Evolutionary conservation across 2,113 vertebrate genomes (phyloP).

Genomic region (Otolemur garnettii): DNA sequence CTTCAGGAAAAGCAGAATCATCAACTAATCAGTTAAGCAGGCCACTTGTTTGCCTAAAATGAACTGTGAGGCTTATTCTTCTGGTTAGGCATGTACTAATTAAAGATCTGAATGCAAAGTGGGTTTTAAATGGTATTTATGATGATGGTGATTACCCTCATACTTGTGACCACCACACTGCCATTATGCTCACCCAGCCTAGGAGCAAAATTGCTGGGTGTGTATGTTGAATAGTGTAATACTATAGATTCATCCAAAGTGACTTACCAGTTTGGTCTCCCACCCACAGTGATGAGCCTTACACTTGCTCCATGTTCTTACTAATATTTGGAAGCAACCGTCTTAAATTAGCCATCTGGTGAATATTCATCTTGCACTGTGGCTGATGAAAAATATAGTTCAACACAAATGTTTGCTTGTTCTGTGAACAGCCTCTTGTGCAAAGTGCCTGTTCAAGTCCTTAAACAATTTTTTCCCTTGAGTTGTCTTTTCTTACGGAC

Average conservation of each 20-base stretch:
- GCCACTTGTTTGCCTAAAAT: background rate
- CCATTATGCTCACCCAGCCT: background rate
- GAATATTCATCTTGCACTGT: background rate
- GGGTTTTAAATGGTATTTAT: background rate
- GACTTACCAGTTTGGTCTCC: background rate
- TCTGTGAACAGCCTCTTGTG: background rate
- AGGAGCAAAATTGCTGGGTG: background rate
- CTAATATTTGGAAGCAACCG: background rate
- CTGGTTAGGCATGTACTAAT: background rate
- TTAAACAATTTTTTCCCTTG: background rate
- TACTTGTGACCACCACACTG: background rate
- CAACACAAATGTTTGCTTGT: background rate
- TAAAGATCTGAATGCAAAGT: background rate
- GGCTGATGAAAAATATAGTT: background rate
- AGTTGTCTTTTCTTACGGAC: background rate
- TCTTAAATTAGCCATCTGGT: background rate
- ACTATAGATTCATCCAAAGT: background rate
- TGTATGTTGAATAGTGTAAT: background rate
- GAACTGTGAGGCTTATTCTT: background rate
- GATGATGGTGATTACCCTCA: background rate
- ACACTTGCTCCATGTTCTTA: background rate
- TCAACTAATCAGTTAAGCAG: background rate
- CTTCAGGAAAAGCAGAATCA: background rate
- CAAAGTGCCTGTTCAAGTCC: background rate
- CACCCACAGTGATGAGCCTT: background rate